phyloP scores from a whole-genome alignment of 2,113 vertebrate genomes.

The Elanoides forficatus region DNA sequence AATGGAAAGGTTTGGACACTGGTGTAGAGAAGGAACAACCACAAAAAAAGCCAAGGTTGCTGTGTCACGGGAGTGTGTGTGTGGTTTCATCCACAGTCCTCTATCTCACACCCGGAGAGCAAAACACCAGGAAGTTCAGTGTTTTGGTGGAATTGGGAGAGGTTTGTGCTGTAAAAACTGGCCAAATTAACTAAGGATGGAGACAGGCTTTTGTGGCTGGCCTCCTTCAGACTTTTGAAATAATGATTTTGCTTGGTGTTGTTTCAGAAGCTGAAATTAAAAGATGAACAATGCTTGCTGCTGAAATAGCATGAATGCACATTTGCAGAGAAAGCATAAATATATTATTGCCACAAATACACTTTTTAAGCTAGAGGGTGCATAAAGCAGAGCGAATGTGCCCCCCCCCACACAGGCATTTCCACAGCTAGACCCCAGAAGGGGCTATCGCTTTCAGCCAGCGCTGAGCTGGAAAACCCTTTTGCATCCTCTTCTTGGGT shows the following conservation, averaged over 20 bases:
- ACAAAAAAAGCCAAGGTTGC: background rate
- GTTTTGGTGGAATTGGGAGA: background rate
- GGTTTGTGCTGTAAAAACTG: background rate
- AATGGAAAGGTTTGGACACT: accelerated
- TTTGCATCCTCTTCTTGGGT: background rate
- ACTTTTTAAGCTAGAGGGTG: background rate
- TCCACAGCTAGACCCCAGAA: background rate
- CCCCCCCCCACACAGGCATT: accelerated
- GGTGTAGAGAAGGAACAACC: background rate
- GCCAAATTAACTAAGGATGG: background rate
- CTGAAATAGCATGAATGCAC: background rate
- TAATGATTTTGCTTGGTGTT: background rate
- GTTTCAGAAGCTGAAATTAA: background rate
- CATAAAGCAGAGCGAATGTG: background rate
- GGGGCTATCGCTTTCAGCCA: background rate
- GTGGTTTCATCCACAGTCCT: background rate
- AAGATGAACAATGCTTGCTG: background rate
- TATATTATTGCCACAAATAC: background rate
- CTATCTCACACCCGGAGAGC: accelerated
- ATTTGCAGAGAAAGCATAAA: background rate
- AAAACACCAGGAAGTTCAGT: background rate
- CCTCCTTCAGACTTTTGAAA: background rate
- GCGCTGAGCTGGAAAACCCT: background rate
- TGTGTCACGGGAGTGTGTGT: accelerated
- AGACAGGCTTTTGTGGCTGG: background rate